Evolutionary conservation across 2,888 invertebrate genomes (phyloP), one percentile per base, ranked within the genome.

Genomic region (Drosophila antonietae): DNA sequence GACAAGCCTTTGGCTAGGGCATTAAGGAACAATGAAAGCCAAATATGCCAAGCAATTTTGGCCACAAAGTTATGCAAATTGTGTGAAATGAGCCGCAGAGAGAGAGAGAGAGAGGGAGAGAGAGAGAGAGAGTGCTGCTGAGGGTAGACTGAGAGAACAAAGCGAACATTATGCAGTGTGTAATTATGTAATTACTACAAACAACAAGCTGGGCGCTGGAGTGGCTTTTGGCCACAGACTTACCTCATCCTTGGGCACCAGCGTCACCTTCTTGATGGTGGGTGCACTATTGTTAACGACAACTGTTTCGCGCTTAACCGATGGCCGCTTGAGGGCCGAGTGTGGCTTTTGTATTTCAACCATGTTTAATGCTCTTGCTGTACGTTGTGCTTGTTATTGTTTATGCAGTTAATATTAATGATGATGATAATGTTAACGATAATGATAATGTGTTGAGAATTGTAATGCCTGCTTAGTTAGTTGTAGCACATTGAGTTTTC

Each of bases 181-280:
- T 69, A 66, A 75, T 70, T 75, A 49, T 68, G 61, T 70, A 75
- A 74, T 74, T 75, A 62, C 35, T 28, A 12, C 15, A 35, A 70
- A 28, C 46, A 53, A 43, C 37, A 35, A 56, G 49, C 37, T 23
- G 35, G 20, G 33, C 28, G 28, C 28, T 6, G 28, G 6, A 28
- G 28, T 28, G 28, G 28, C 28, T 28, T 28, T 28, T 28, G 28
- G 28, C 28, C 28, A 28, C 5, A 28, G 28, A 28, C 93, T 92
- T 88, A 93, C 93, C 93, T 93, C 93, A 68, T 93, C 93, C 76
- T 92, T 93, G 66, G 92, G 91, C 81, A 93, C 91, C 59, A 93
- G 82, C 47, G 93, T 93, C 51, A 93, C 93, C 87, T 93, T 93
- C 76, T 93, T 93, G 75, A 92, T 90, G 81, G 93, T 90, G 59